phyloP scores from a whole-genome alignment of 2,888 invertebrate genomes.

The Dioctria rufipes region DNA sequence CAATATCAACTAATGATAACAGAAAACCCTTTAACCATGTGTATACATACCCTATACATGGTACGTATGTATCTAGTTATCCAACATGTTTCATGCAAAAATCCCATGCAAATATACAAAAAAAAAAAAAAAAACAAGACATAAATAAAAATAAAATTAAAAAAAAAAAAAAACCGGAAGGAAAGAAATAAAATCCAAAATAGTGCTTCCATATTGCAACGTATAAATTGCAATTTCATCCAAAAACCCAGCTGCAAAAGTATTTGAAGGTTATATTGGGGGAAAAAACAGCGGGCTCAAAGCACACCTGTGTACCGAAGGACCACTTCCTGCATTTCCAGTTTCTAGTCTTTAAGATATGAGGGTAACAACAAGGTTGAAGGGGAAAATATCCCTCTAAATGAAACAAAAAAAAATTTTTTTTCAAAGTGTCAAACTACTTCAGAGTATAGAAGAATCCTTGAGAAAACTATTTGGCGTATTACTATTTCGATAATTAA shows the following conservation, averaged over 20 bases:
- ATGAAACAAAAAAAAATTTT: too few relatives aligned
- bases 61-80: too few relatives aligned
- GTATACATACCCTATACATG: too few relatives aligned
- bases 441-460: neutral
- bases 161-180: neutral
- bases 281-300: neutral
- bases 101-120: too few relatives aligned
- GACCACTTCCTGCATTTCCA: neutral
- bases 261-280: neutral
- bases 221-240: neutral
- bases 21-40: too few relatives aligned
- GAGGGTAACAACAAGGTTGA: neutral
- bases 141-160: too few relatives aligned
- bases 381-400: neutral
- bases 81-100: too few relatives aligned
- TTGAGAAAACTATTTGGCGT: neutral
- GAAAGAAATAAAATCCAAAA: neutral
- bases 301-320: neutral
- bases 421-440: neutral
- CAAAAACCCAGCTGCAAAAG: neutral
- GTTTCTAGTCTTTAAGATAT: neutral
- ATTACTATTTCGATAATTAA: neutral
- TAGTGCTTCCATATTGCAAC: neutral
- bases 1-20: too few relatives aligned
- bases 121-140: too few relatives aligned